Conservation (phyloP, 1,140 invertebrate genomes). For the Lucilia cuprina region DNA sequence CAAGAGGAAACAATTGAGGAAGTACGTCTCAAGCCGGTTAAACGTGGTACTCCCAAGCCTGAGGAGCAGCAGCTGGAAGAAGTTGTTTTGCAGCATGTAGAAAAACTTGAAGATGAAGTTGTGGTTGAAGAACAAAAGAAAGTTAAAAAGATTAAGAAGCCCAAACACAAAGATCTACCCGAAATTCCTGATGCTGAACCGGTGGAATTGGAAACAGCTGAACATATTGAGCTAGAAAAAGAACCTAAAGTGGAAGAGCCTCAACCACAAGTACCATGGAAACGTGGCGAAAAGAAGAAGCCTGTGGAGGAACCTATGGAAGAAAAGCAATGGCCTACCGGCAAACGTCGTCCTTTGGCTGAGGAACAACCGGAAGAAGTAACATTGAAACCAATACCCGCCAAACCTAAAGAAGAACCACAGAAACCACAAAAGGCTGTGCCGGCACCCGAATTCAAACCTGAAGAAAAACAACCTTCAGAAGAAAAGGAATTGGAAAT, state of each 20-base stretch:
- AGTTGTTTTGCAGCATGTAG: constrained; percentile 64
- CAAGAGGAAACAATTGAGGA: constrained; percentile 57
- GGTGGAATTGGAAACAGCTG: constrained; percentile 53
- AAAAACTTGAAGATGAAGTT: constrained; percentile 57
- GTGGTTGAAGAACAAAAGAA: constrained; percentile 54
- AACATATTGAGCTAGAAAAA: constrained; percentile 60
- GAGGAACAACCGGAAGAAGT: constrained; percentile 63
- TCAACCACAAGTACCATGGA: constrained; percentile 56
- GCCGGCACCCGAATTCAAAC: constrained; percentile 52
- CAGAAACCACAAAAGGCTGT: constrained; percentile 51
- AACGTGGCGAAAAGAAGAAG: constrained; percentile 58
- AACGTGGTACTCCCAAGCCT: constrained; percentile 51
- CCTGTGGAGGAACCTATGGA: constrained; percentile 61
- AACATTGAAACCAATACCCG: constrained; percentile 64
- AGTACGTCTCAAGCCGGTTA: constrained; percentile 57
- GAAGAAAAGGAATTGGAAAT: constrained; percentile 50
- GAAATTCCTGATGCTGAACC: constrained; percentile 56
- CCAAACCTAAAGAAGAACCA: constrained; percentile 52
- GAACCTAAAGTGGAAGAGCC: constrained; percentile 56
- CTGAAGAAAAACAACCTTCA: constrained; percentile 49
- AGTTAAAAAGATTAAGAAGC: constrained; percentile 54
- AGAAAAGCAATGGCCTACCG: constrained; percentile 62
- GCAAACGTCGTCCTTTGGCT: constrained; percentile 60
- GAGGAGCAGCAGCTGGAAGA: constrained; percentile 62
- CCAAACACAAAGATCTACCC: constrained; percentile 52